Evolutionary conservation across 2,888 invertebrate genomes (phyloP), one percentile per base, ranked within the genome.

Genomic region (Osmoderma eremita): DNA sequence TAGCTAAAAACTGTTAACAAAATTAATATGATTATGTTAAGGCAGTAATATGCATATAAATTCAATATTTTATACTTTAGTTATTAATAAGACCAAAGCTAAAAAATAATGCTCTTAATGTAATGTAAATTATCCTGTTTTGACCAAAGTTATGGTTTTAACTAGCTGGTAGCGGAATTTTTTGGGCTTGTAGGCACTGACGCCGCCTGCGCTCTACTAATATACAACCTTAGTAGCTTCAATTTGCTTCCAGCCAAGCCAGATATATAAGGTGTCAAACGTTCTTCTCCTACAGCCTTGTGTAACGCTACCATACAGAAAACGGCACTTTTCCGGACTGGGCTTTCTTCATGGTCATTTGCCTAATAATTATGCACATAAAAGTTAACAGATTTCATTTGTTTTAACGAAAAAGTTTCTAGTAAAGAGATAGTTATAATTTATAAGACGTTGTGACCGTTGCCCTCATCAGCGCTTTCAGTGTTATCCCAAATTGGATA

Each of bases 271-370:
- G 94, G 94, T 76, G 89, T 87, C 80, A 97, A 87, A 41, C 89
- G 86, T 22, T 92, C 93, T 78, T 96, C 95, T 0, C 97, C 97
- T 6, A 96, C 90, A 42, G 91, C 91, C 78, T 92, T 88, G 77
- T 98, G 94, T 75, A 98, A 88, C 51, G 95, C 94, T 3, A 98
- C 98, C 90, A 98, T 95, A 79, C 97, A 97, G 84, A 98, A 97
- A 15, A 98, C 96, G 10, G 96, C 94, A 74, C 97, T 95, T 82
- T 98, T 98, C 54, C 98, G 88, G 22, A 98, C 95, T 72, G 94
- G 91, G 63, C 95, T 96, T 82, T 97, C 95, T 64, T 87, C 86
- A 81, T 97, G 94, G 80, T 98, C 97, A 64, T 97, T 95, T 71
- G 95, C 89, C 91, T 96, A 84, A 15, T 80, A 79, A 76, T 65